Evolutionary conservation across 1,140 invertebrate genomes (phyloP).

Genomic region (Drosophila littoralis): DNA sequence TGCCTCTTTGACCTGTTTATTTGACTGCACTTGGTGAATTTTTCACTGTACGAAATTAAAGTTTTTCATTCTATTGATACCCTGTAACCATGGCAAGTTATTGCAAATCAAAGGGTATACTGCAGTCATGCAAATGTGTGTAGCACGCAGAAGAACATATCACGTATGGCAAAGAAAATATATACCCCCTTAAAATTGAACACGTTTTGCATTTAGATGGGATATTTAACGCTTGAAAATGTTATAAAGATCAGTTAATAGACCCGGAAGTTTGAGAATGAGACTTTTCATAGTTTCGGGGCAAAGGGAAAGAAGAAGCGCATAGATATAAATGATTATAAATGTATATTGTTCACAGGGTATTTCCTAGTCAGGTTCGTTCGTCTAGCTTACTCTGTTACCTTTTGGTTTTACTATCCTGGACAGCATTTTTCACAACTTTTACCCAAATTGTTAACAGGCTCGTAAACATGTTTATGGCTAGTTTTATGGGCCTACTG

Average conservation of each 20-base stretch:
- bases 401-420: neutral
- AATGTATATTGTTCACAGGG: neutral
- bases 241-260: no score
- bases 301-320: no score
- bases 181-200: no score
- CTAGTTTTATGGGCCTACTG: conserved; percentile 21
- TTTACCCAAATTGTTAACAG: conserved; percentile 17
- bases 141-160: no score
- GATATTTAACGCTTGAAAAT: no score
- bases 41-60: neutral
- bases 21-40: conserved; percentile 8
- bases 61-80: neutral
- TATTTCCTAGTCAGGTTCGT: neutral
- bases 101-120: neutral
- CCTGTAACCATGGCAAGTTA: neutral
- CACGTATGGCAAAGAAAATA: no score
- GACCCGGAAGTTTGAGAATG: no score
- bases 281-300: no score
- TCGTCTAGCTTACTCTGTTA: neutral
- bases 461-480: conserved; percentile 22
- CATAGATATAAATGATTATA: no score
- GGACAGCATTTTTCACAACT: conserved; percentile 10
- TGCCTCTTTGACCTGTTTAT: conserved; percentile 13
- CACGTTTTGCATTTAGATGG: no score
- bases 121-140: no score